Evolutionary conservation across 2,797 vertebrate genomes (phyloP), one percentile per base, ranked within the genome.

Genomic region (Philypnodon macrostomus): DNA sequence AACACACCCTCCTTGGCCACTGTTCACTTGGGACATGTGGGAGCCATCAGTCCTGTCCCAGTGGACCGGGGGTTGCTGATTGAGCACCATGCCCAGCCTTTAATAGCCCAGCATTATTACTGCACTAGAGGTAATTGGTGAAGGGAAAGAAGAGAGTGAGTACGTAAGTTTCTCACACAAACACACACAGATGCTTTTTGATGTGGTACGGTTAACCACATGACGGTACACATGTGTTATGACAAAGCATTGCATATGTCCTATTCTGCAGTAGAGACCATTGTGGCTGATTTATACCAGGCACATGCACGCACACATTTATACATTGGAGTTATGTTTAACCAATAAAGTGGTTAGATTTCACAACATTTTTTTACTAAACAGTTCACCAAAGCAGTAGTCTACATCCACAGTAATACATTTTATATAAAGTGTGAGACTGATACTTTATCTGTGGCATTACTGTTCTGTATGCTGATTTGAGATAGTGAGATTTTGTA

Each of bases 11-110:
- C 42, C 31, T 51, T 17, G 44, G 7, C 50, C 4, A 18, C 19
- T 13, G 36, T 59, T 50, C 31, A 40, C 38, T 40, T 33, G 14
- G 35, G 33, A 59, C 65, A 63, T 77, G 47, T 73, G 71, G 63
- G 55, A 75, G 58, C 47, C 63, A 75, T 73, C 68, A 68, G 31
- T 58, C 57, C 52, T 60, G 41, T 64, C 58, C 77, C 57, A 18
- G 46, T 58, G 47, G 59, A 70, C 53, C 62, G 57, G 12, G 12
- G 30, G 47, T 51, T 54, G 40, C 50, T 49, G 47, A 38, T 6
- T 6, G 41, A 71, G 42, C 32, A 53, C 44, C 36, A 42, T 54
- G 57, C 54, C 55, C 54, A 52, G 59, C 57, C 47, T 62, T 74
- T 70, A 72, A 76, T 67, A 63, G 48, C 60, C 44, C 59, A 27